These are phyloP conservation scores for Brachyistius frenatus DNA, from an alignment of 2,113 vertebrate species.

Conservation along the genomic window DNA sequence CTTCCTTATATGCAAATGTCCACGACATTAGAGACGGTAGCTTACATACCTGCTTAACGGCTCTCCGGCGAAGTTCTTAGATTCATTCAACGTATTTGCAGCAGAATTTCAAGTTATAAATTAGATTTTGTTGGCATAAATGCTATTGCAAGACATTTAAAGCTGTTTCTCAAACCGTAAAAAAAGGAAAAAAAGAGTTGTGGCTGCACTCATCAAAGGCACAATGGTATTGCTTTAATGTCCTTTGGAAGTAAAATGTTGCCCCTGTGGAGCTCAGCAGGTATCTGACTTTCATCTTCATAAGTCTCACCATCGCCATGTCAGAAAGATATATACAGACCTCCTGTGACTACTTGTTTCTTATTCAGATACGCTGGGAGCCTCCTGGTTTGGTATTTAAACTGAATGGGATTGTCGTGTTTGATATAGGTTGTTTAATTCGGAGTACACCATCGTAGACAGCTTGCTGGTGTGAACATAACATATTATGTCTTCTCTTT, in stretches of 20 bases:
- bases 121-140: too few relatives aligned
- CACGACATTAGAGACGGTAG: too few relatives aligned
- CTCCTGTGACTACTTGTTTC: neutral
- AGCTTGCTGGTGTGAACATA: slow-evolving; percentile 59
- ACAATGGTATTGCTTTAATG: neutral
- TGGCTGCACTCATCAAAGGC: neutral
- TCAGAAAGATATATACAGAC: slow-evolving; percentile 19
- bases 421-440: slow-evolving; percentile 46
- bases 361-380: neutral
- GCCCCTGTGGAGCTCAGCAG: slow-evolving; percentile 38
- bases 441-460: neutral
- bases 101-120: too few relatives aligned
- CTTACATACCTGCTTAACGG: too few relatives aligned
- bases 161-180: too few relatives aligned
- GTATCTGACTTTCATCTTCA: slow-evolving; percentile 25
- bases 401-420: slow-evolving; percentile 27
- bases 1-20: too few relatives aligned
- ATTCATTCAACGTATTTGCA: too few relatives aligned
- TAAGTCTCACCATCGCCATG: neutral
- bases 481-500: slow-evolving; percentile 41
- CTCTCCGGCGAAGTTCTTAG: too few relatives aligned
- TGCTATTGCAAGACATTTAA: too few relatives aligned
- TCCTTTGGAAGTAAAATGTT: slow-evolving; percentile 20
- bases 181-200: neutral
- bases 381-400: slow-evolving; percentile 54